Base-by-base conservation (phyloP, 2,888 invertebrate species). In the Salpingus planirostris region DNA sequence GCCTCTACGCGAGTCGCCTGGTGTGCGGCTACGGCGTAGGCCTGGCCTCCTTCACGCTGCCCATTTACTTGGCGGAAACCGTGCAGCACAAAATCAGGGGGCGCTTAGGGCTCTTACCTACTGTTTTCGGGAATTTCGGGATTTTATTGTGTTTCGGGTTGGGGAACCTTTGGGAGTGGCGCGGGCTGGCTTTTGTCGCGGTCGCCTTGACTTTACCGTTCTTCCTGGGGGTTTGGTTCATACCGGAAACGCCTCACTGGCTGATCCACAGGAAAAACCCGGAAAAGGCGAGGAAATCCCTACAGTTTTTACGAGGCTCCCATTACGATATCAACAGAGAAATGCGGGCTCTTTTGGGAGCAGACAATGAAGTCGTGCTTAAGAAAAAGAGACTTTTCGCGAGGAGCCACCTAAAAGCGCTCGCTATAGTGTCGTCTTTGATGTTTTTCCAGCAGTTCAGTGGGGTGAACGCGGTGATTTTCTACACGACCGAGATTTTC, bases 391-490 rank as follows among this genome's bases (percentile, higher is more conserved):
- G 10, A 10, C 8, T 23, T 4, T 73, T 83, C 48, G 68, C 68
- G 23, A 67, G 59, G 36, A 76, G 73, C 46, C 80, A 91, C 54
- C 58, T 81, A 28, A 82, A 80, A 47, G 88, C 93, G 0, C 64
- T 95, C 21, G 60, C 79, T 2, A 86, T 93, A 42, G 80, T 87
- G 0, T 64, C 93, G 15, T 85, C 87, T 0, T 70, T 95, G 31
- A 95, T 95, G 93, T 77, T 91, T 49, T 92, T 95, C 68, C 95
- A 96, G 69, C 96, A 96, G 62, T 66, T 91, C 49, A 87, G 85
- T 54, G 95, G 95, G 24, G 93, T 95, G 45, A 96, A 95, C 62
- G 93, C 92, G 6, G 84, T 96, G 22, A 90, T 95, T 57, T 95
- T 95, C 64, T 95, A 93, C 57, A 87, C 92, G 2, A 81, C 80